These are phyloP conservation scores for Luehdorfia chinensis DNA, from an alignment of 1,140 invertebrate genomes.

Conservation along the genomic window DNA sequence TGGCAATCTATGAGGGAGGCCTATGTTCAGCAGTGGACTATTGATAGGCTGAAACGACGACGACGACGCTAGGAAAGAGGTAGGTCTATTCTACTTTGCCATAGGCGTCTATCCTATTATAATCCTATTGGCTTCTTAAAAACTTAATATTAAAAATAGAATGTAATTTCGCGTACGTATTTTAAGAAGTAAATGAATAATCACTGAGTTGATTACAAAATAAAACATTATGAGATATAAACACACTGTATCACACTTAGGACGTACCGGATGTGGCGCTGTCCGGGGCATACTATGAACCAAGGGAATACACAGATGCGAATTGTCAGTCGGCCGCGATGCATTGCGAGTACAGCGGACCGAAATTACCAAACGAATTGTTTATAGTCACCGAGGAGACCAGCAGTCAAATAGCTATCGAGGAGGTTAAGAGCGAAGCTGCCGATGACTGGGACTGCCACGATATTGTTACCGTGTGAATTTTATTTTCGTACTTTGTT, in stretches of 20 bases:
- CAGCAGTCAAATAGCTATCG: constrained; percentile 49
- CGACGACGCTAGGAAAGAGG: no score
- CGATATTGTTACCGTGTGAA: constrained; percentile 28
- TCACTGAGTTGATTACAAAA: no score
- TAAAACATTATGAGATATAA: no score
- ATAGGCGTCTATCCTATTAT: no score
- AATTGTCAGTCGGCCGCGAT: background rate
- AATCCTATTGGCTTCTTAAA: no score
- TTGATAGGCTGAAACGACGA: no score
- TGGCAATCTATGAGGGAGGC: no score
- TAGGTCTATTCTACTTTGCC: no score
- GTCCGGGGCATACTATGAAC: constrained; percentile 4
- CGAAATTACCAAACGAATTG: constrained; percentile 5
- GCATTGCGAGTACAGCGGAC: background rate
- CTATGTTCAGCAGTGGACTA: no score
- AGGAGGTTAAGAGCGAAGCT: constrained; percentile 36
- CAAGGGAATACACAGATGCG: background rate
- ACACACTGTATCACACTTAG: background rate
- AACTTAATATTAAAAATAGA: no score
- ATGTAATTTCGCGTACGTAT: no score
- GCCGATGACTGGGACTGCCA: constrained; percentile 28
- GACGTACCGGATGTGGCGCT: constrained; percentile 1
- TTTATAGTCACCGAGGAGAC: constrained; percentile 50
- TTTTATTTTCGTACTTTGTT: background rate
- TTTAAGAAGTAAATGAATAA: no score